Evolutionary conservation across 1,140 invertebrate species (phyloP), one percentile per base, ranked within the genome.

Genomic region (Brachionus calyciflorus): DNA sequence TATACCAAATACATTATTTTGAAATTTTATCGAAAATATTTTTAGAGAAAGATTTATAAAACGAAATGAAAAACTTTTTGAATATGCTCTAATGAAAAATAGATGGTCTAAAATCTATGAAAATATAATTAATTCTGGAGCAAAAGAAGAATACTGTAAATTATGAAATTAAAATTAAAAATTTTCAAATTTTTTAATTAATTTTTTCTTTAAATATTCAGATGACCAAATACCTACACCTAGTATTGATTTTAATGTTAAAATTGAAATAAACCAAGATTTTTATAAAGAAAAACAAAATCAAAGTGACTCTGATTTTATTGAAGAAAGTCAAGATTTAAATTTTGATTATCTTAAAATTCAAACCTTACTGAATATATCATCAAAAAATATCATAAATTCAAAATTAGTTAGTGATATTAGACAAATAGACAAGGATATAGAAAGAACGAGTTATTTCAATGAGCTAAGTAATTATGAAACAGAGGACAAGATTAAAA

Each of bases 1-100:
- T 40, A 37, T 5, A 9, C 33, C 33, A 5, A 3, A 37, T 5
- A 37, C 3, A 37, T 3, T 9, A 5, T 37, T 37, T 9, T 37
- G 19, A 69, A 48, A 30, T 19, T 0, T n/a, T 17, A 69, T n/a
- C 2, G 10, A 1, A 9, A 17, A 12, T 51, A 33, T 37, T 49
- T 33, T 73, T 26, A 73, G 69, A 33, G 69, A 73, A 51, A 48
- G 69, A 40, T 73, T 51, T 51, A 17, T 73, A 3, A 73, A 73
- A 73, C 14, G 37, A 51, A 37, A 55, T 14, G 69, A 73, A 73
- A 49, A 55, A 19, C 19, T 51, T 37, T 24, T 73, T n/a, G 26
- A 73, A 21, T 73, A 73, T 33, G 1, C n/a, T 41, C 2, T 73
- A 19, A 51, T 73, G 28, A 73, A 73, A 24, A 30, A 51, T 28